Evolutionary conservation across 2,888 invertebrate genomes (phyloP).

Genomic region (Acronicta aceris): DNA sequence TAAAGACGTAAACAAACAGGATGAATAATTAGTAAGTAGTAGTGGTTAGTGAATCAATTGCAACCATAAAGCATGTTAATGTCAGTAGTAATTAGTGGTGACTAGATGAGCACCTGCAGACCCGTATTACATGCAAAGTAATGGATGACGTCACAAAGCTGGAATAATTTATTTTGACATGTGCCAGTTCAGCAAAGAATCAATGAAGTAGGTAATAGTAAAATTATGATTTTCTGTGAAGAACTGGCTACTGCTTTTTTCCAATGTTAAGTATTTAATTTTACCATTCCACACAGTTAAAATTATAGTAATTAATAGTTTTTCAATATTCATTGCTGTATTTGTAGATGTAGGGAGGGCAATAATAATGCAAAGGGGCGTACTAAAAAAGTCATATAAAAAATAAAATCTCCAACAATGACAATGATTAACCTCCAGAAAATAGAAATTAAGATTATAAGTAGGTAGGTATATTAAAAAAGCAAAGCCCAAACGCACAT

Average conservation of each 20-base stretch:
- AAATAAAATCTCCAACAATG: neutral
- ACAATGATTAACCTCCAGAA: neutral
- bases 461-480: too few relatives aligned
- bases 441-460: conserved; percentile 1
- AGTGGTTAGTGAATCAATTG: conserved; percentile 26
- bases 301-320: too few relatives aligned
- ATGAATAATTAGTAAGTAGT: conserved; percentile 6
- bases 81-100: conserved; percentile 14
- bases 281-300: too few relatives aligned
- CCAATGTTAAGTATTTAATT: too few relatives aligned
- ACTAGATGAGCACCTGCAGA: conserved; percentile 13
- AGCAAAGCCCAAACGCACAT: conserved; percentile 23
- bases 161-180: conserved; percentile 2
- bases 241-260: too few relatives aligned
- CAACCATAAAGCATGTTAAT: conserved; percentile 15
- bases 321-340: too few relatives aligned
- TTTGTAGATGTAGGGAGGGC: too few relatives aligned
- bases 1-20: conserved; percentile 13
- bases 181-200: neutral
- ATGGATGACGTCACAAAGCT: conserved; percentile 24
- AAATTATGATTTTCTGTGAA: neutral
- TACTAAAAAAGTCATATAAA: too few relatives aligned
- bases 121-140: conserved; percentile 1
- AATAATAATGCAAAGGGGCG: too few relatives aligned
- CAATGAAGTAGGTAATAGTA: too few relatives aligned